Conservation (phyloP, 30 jellyfish, hydroid and myxozoan species). For the Euphysa ruthae region DNA sequence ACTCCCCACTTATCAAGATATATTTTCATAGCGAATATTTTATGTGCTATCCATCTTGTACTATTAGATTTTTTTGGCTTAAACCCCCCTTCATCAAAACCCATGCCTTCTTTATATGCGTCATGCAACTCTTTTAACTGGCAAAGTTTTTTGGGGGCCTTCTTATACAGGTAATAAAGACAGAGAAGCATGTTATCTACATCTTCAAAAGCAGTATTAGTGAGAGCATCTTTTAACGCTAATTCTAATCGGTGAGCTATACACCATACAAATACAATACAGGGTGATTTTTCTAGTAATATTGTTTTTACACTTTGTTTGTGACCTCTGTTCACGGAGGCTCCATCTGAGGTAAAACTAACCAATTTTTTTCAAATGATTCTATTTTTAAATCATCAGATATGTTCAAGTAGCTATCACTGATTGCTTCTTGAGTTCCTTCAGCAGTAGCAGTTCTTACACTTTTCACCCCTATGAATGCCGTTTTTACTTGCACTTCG, state of each 20-base stretch:
- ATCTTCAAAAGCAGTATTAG: neutral
- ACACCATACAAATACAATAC: neutral
- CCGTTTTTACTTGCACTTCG: neutral
- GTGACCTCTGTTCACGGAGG: no score
- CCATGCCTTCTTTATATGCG: neutral
- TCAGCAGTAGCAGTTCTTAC: neutral
- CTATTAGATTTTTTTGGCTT: neutral
- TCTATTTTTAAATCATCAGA: neutral
- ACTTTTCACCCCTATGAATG: slow-evolving; percentile 16
- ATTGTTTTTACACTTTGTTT: no score
- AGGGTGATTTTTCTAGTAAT: neutral
- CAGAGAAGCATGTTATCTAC: neutral
- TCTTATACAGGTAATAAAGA: neutral
- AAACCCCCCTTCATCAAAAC: no score
- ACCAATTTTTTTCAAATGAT: neutral
- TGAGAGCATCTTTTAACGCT: neutral
- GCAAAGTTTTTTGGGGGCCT: neutral
- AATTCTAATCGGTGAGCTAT: slow-evolving; percentile 3
- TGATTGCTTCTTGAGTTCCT: slow-evolving; percentile 1
- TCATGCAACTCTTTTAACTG: neutral
- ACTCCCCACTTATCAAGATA: slow-evolving; percentile 13
- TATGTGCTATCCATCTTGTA: slow-evolving; percentile 26
- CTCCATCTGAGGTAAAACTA: neutral
- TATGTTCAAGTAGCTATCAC: slow-evolving; percentile 22
- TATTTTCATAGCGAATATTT: slow-evolving; percentile 10